Conservation (phyloP, 2,888 invertebrate species). For the Scaptomyza tumidula region DNA sequence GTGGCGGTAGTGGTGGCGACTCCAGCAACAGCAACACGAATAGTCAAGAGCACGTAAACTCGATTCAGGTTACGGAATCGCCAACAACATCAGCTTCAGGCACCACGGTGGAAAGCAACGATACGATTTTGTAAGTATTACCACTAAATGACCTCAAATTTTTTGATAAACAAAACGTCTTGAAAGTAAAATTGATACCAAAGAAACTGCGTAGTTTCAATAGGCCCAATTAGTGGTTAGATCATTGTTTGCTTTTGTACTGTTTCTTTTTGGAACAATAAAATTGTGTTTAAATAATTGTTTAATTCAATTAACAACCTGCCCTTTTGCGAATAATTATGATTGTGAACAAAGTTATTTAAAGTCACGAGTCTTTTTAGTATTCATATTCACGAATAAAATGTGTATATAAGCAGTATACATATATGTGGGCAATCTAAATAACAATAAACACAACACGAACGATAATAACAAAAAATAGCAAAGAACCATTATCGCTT, state of each 20-base stretch:
- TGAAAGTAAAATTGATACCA: background rate
- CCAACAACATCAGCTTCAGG: conserved; percentile 41
- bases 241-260: conserved; percentile 38
- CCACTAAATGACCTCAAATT: too few species aligned
- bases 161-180: too few species aligned
- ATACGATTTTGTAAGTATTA: conserved; percentile 61
- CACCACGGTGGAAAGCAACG: conserved; percentile 63
- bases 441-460: conserved; percentile 57
- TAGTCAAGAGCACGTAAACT: conserved; percentile 39
- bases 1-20: conserved; percentile 47
- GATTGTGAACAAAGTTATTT: conserved; percentile 23
- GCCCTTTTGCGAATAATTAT: conserved; percentile 4
- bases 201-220: conserved; percentile 6
- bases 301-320: background rate
- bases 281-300: conserved; percentile 1
- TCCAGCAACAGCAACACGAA: conserved; percentile 46
- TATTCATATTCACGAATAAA: conserved; percentile 13
- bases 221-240: background rate
- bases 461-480: conserved; percentile 51
- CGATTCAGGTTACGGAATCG: conserved; percentile 26
- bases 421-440: conserved; percentile 38
- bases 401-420: background rate
- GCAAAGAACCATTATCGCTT: conserved; percentile 52
- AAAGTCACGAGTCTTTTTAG: conserved; percentile 43
- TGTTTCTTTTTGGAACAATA: conserved; percentile 11